phyloP scores from a whole-genome alignment of 2,113 vertebrate species.

The Pipa parva region DNA sequence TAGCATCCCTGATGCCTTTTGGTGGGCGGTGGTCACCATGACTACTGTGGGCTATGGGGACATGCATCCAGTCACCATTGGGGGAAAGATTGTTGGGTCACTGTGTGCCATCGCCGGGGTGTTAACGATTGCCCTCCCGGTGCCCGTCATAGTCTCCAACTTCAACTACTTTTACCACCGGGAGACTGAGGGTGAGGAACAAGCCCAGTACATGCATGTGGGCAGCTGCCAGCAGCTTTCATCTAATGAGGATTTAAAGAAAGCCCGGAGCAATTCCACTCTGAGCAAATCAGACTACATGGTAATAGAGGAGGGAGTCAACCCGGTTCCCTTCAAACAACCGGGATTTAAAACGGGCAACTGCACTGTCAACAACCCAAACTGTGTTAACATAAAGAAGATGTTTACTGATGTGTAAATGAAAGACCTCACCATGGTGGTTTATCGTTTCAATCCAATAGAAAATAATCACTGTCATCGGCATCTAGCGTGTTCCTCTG shows the following conservation, averaged over 20 bases:
- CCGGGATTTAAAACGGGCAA: conserved; percentile 77
- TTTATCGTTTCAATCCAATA: not conserved
- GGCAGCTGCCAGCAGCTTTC: conserved; percentile 91
- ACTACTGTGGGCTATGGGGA: conserved; percentile 95
- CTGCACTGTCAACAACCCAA: conserved; percentile 77
- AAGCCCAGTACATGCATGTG: conserved; percentile 91
- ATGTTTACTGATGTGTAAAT: conserved; percentile 94
- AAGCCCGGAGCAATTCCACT: conserved; percentile 84
- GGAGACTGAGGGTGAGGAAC: conserved; percentile 94
- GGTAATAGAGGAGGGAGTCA: conserved; percentile 90
- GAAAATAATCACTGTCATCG: conserved; percentile 53
- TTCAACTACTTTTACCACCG: conserved; percentile 98
- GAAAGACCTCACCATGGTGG: conserved; percentile 4
- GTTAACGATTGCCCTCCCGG: conserved; percentile 89
- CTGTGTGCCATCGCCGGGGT: conserved; percentile 94
- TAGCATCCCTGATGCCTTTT: conserved; percentile 96
- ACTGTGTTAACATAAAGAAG: conserved; percentile 91
- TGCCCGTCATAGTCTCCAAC: conserved; percentile 97
- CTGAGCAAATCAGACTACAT: conserved; percentile 96
- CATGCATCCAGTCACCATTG: conserved; percentile 96
- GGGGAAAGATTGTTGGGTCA: conserved; percentile 94
- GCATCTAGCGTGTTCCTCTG: conserved; percentile 65
- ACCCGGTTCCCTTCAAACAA: conserved; percentile 83
- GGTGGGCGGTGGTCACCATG: conserved; percentile 99
- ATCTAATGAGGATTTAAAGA: conserved; percentile 81